Conservation (phyloP, 1,140 invertebrate species). For the Drosophila kurseongensis region DNA sequence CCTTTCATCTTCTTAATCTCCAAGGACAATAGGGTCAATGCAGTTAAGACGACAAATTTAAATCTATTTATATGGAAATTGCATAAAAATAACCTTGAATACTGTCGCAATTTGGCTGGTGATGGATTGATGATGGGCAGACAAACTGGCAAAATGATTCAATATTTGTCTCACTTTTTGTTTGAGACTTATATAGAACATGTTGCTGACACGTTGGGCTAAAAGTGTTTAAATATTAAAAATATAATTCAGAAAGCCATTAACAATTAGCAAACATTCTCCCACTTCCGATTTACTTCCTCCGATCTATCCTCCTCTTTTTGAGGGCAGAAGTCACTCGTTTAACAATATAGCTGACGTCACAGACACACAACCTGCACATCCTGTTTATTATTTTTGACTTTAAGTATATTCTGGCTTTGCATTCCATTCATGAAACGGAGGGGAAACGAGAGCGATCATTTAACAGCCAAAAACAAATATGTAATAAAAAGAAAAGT, state of each 20-base stretch:
- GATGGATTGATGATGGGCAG: conserved; percentile 40
- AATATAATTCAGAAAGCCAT: conserved; percentile 24
- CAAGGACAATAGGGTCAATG: conserved; percentile 38
- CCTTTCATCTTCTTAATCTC: conserved; percentile 21
- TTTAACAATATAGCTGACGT: conserved; percentile 57
- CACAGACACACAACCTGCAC: conserved; percentile 37
- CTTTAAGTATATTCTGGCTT: conserved; percentile 27
- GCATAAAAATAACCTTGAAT: conserved; percentile 43
- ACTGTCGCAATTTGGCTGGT: conserved; percentile 1
- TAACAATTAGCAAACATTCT: conserved; percentile 13
- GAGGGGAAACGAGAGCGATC: conserved; percentile 33
- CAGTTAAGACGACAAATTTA: conserved; percentile 6
- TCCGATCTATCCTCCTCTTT: conserved; percentile 2
- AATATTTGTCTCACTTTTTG: conserved; percentile 10
- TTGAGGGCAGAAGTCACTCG: conserved; percentile 19
- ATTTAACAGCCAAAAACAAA: conserved; percentile 35
- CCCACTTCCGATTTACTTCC: conserved; percentile 15
- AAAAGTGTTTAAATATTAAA: conserved; percentile 6
- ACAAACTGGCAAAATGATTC: conserved; percentile 32
- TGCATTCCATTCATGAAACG: conserved; percentile 75
- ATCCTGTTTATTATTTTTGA: conserved; percentile 75
- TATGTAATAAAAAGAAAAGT: conserved; percentile 38
- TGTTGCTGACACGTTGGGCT: conserved; percentile 30
- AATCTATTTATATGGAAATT: conserved; percentile 34
- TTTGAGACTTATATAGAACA: conserved; percentile 10